Evolutionary conservation across 1,140 invertebrate species (phyloP).

Genomic region (Aleiodes sp.): DNA sequence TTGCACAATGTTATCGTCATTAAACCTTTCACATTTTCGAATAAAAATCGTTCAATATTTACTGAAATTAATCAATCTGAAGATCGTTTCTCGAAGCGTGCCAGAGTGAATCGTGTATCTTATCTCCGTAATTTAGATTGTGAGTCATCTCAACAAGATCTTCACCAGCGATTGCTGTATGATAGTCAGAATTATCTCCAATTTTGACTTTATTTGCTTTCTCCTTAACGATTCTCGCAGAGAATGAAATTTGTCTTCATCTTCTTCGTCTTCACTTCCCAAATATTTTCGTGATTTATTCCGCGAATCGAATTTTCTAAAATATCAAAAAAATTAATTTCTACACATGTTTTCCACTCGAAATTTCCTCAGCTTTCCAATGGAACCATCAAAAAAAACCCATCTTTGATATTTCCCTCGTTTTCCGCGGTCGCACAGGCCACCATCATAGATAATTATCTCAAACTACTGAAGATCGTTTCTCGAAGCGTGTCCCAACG

Average conservation of each 20-base stretch:
- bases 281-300: no score
- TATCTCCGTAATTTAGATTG: conserved; percentile 37
- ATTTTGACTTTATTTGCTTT: conserved; percentile 29
- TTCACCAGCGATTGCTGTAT: conserved; percentile 43
- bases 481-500: background rate
- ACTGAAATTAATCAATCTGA: background rate
- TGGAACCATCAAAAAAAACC: no score
- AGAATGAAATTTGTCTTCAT: conserved; percentile 78
- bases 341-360: no score
- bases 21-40: background rate
- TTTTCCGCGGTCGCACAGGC: no score
- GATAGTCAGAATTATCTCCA: background rate
- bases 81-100: background rate
- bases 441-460: no score
- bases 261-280: background rate
- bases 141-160: conserved; percentile 51
- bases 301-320: no score
- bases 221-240: conserved; percentile 66
- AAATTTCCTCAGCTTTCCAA: no score
- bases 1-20: background rate
- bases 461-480: no score
- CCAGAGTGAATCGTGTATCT: background rate
- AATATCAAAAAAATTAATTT: no score
- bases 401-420: no score
- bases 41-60: background rate